These are phyloP conservation scores for Myathropa florea DNA, from an alignment of 2,888 invertebrate genomes.

Conservation along the genomic window DNA sequence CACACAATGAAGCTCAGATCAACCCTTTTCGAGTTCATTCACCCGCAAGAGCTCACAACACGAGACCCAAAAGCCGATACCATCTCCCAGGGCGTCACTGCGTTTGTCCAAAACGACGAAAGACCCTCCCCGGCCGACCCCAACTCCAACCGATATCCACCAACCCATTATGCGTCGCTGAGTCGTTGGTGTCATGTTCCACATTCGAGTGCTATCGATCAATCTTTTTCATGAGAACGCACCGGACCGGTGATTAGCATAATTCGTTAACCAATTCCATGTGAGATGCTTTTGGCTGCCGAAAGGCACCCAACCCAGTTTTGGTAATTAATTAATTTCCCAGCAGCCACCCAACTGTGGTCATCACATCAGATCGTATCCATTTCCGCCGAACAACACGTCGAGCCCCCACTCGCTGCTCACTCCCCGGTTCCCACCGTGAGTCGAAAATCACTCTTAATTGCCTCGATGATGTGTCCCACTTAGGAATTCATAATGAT, in stretches of 20 bases:
- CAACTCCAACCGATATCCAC: neutral
- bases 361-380: neutral
- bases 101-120: neutral
- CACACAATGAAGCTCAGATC: neutral
- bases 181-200: conserved; percentile 34
- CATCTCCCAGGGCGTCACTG: neutral
- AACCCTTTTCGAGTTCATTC: conserved; percentile 29
- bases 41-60: conserved; percentile 8
- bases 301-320: conserved; percentile 26
- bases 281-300: conserved; percentile 25
- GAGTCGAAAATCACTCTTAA: neutral
- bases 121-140: neutral
- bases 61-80: neutral
- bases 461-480: conserved; percentile 20
- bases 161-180: neutral
- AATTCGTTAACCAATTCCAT: neutral
- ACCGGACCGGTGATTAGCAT: neutral
- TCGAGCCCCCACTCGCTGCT: neutral
- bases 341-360: neutral
- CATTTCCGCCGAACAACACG: conserved; percentile 23
- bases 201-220: conserved; percentile 37
- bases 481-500: neutral
- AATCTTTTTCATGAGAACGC: neutral
- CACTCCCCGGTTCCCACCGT: neutral
- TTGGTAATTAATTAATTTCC: conserved; percentile 22